These are phyloP conservation scores for Chamaetylas fuelleborni DNA, from an alignment of 2,113 vertebrate genomes.

Conservation along the genomic window DNA sequence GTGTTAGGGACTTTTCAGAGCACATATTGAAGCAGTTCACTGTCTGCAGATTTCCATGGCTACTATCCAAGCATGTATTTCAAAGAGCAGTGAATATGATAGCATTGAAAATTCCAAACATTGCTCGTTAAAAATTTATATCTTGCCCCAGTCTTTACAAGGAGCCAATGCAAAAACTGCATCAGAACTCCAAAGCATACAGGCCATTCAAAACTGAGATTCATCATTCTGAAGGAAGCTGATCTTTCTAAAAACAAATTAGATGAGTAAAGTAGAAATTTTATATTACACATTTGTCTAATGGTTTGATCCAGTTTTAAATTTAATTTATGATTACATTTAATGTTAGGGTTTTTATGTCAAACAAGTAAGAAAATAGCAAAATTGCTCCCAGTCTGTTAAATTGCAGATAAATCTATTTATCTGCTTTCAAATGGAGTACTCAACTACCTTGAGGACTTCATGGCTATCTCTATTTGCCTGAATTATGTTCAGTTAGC, in stretches of 20 bases:
- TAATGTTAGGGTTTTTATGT: neutral
- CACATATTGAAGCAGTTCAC: neutral
- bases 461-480: neutral
- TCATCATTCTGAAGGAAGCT: neutral
- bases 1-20: neutral
- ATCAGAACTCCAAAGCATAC: neutral
- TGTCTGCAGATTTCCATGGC: neutral
- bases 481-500: neutral
- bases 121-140: neutral
- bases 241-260: neutral
- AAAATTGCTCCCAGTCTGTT: neutral
- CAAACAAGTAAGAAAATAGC: neutral
- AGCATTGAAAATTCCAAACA: neutral
- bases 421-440: neutral
- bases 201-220: neutral
- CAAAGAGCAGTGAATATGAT: neutral
- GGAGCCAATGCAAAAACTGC: neutral
- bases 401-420: neutral
- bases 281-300: neutral
- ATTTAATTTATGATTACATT: neutral
- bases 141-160: neutral
- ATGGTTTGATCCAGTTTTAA: neutral
- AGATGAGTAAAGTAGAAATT: neutral
- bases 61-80: neutral
- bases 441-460: neutral